Evolutionary conservation across 2,797 vertebrate species (phyloP), one percentile per base, ranked within the genome.

Genomic region (Arnoldichthys spilopterus): DNA sequence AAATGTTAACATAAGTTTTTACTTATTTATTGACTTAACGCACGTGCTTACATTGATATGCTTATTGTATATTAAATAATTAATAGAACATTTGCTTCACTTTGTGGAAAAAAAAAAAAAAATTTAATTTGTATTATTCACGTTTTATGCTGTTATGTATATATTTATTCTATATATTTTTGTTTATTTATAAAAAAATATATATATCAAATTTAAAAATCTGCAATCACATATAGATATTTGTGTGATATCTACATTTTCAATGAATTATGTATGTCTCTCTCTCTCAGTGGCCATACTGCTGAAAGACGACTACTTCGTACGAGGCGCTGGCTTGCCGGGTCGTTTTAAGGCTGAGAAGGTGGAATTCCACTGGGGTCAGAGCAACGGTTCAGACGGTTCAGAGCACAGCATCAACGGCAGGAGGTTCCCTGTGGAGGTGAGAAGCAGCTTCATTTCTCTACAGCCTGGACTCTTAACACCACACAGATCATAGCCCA

Each of bases 301-400:
- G 80, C 90, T 99, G 88, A 98, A 98, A 89, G 96, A 98, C 16
- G 95, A 98, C 86, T 99, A 98, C 90, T 99, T 97, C 85, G 92
- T 99, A 87, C 95, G 95, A 0, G 97, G 97, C 24, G 97, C 96
- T 0, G 97, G 96, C 22, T 89, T 99, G 59, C 97, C 97, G 0
- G 97, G 96, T 61, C 94, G 96, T 87, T 98, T 99, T 90, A 98
- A 97, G 86, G 97, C 96, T 0, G 97, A 98, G 87, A 98, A 98
- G 91, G 96, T 98, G 79, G 97, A 99, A 86, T 99, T 99, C 88
- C 97, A 99, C 84, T 99, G 97, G 97, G 97, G 97, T 74, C 96
- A 97, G 43, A 98, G 93, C 90, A 98, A 98, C 0, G 96, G 95
- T 72, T 98, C 97, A 0, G 95, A 95, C 0, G 97, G 97, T 78